These are phyloP conservation scores for Zaprionus obscuricornis DNA, from an alignment of 2,888 invertebrate genomes.

Conservation along the genomic window DNA sequence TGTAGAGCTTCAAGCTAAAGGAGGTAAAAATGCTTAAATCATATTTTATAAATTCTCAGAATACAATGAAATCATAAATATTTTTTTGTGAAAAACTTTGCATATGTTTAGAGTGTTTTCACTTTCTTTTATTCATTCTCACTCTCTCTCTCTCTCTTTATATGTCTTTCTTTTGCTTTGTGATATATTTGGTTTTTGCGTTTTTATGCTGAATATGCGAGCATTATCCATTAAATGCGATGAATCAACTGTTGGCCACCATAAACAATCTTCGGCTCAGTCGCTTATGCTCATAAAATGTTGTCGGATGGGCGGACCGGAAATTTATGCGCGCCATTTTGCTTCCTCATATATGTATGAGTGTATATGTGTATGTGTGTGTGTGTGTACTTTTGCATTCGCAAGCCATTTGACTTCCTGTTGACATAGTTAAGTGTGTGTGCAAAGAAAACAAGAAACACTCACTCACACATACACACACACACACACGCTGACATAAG, in stretches of 20 bases:
- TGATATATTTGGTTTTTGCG: slow-evolving; percentile 38
- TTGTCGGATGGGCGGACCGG: slow-evolving; percentile 55
- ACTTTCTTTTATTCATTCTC: not conserved
- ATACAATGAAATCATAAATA: slow-evolving; percentile 17
- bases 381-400: slow-evolving; percentile 28
- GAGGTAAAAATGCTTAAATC: slow-evolving; percentile 15
- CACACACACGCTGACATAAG: too few relatives aligned
- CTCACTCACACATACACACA: too few relatives aligned
- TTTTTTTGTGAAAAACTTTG: too few relatives aligned
- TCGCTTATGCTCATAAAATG: slow-evolving; percentile 65
- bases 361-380: slow-evolving; percentile 8
- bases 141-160: not conserved
- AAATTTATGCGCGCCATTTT: slow-evolving; percentile 76
- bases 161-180: not conserved
- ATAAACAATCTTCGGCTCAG: slow-evolving; percentile 73
- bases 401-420: slow-evolving; percentile 66
- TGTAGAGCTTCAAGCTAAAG: not conserved
- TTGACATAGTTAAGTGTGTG: slow-evolving; percentile 61
- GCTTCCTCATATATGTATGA: slow-evolving; percentile 21
- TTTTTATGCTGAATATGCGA: slow-evolving; percentile 40
- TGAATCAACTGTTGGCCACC: slow-evolving; percentile 74
- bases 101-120: slow-evolving; percentile 16
- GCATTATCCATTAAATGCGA: slow-evolving; percentile 74
- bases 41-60: slow-evolving; percentile 28
- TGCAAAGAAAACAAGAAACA: slow-evolving; percentile 7